Conservation (phyloP, 2,888 invertebrate genomes). For the Metallyticus violacea region DNA sequence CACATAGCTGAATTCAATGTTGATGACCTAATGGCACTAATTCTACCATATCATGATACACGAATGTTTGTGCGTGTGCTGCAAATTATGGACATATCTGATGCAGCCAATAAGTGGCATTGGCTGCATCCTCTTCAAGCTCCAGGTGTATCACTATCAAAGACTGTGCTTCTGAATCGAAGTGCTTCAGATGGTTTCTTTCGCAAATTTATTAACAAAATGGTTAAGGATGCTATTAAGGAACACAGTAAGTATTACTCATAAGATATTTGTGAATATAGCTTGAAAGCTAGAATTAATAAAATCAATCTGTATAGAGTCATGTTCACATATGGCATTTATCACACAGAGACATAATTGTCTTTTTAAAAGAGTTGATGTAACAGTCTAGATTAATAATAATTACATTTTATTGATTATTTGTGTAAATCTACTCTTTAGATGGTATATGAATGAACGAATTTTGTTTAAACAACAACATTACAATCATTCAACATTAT, state of each 20-base stretch:
- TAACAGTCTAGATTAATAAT: too few relatives aligned
- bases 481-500: too few relatives aligned
- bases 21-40: slow-evolving; percentile 72
- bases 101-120: slow-evolving; percentile 63
- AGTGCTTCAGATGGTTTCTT: slow-evolving; percentile 63
- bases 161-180: slow-evolving; percentile 68
- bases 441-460: too few relatives aligned
- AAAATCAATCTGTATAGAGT: too few relatives aligned
- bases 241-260: slow-evolving; percentile 48
- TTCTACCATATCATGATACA: slow-evolving; percentile 91
- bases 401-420: too few relatives aligned
- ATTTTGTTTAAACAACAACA: too few relatives aligned
- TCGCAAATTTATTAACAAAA: slow-evolving; percentile 60
- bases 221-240: slow-evolving; percentile 57
- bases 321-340: too few relatives aligned
- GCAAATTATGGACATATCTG: slow-evolving; percentile 68
- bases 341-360: too few relatives aligned
- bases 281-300: too few relatives aligned
- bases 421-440: too few relatives aligned
- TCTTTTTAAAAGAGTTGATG: too few relatives aligned
- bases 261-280: too few relatives aligned
- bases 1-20: slow-evolving; percentile 86
- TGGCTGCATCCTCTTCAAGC: slow-evolving; percentile 75
- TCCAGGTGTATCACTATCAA: slow-evolving; percentile 69
- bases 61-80: slow-evolving; percentile 79